Conservation (phyloP, 2,888 invertebrate species). For the Agonopterix heracliana region DNA sequence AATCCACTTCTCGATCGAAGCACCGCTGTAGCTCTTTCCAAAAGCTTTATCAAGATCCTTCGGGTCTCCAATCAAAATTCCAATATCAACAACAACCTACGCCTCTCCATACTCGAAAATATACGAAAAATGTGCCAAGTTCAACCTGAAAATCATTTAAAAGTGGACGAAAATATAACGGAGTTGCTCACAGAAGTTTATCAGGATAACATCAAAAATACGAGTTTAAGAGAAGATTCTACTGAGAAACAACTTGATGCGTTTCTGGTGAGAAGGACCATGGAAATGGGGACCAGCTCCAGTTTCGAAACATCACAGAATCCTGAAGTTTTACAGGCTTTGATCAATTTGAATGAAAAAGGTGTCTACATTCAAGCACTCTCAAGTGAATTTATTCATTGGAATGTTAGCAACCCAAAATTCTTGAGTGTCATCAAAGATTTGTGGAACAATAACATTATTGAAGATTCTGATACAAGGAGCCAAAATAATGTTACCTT, state of each 20-base stretch:
- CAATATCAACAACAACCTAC: conserved; percentile 42
- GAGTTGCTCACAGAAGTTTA: conserved; percentile 38
- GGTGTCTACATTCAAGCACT: conserved; percentile 23
- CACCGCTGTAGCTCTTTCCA: conserved; percentile 47
- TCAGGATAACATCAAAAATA: conserved; percentile 17
- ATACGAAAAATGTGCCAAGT: conserved; percentile 49
- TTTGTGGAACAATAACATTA: conserved; percentile 30
- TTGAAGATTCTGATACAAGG: not conserved
- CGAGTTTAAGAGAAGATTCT: conserved; percentile 9
- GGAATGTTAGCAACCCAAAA: conserved; percentile 28
- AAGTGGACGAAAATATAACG: conserved; percentile 39
- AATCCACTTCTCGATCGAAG: conserved; percentile 55
- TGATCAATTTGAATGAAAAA: conserved; percentile 46
- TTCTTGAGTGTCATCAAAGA: conserved; percentile 32
- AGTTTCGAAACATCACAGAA: conserved; percentile 29
- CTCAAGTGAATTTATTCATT: conserved; percentile 40
- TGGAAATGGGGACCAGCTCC: conserved; percentile 33
- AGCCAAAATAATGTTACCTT: not conserved
- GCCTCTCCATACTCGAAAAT: conserved; percentile 44
- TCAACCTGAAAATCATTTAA: conserved; percentile 42
- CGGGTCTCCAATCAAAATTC: conserved; percentile 37
- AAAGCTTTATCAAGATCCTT: conserved; percentile 54
- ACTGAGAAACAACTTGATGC: conserved; percentile 40
- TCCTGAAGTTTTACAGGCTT: conserved; percentile 51
- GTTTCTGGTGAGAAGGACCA: conserved; percentile 45